phyloP scores from a whole-genome alignment of 2,113 vertebrate genomes.

The Empidonax alnorum region DNA sequence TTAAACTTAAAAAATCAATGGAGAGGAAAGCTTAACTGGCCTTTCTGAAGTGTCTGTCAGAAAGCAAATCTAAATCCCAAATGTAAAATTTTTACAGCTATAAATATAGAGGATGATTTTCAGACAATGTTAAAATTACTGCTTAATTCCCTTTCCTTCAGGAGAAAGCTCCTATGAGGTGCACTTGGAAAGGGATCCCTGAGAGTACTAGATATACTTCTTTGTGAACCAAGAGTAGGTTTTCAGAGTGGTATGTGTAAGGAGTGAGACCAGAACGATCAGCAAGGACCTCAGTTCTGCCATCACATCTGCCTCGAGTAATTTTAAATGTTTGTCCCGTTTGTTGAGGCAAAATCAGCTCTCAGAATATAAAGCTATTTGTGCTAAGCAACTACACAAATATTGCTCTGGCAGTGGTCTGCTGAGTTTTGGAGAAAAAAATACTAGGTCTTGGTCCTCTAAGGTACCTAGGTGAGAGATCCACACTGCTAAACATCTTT shows the following conservation, averaged over 20 bases:
- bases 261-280: background rate
- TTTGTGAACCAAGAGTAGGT: conserved; percentile 39
- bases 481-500: background rate
- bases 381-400: background rate
- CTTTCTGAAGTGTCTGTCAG: conserved; percentile 55
- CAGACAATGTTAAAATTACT: conserved; percentile 47
- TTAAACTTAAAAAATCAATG: conserved; percentile 71
- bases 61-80: conserved; percentile 57
- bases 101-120: conserved; percentile 60
- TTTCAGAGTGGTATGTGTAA: conserved; percentile 2
- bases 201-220: conserved; percentile 52
- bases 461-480: background rate
- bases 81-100: conserved; percentile 54
- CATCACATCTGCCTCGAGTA: background rate
- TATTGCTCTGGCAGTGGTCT: background rate
- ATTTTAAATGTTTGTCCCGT: background rate
- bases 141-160: conserved; percentile 52
- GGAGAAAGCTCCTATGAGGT: conserved; percentile 41
- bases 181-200: conserved; percentile 70
- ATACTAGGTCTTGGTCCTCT: background rate
- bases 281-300: background rate
- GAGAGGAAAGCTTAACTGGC: conserved; percentile 61
- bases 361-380: background rate
- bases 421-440: background rate
- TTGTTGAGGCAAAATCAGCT: background rate